Base-by-base conservation (phyloP, 2,797 vertebrate genomes). In the Distichodus sexfasciatus region DNA sequence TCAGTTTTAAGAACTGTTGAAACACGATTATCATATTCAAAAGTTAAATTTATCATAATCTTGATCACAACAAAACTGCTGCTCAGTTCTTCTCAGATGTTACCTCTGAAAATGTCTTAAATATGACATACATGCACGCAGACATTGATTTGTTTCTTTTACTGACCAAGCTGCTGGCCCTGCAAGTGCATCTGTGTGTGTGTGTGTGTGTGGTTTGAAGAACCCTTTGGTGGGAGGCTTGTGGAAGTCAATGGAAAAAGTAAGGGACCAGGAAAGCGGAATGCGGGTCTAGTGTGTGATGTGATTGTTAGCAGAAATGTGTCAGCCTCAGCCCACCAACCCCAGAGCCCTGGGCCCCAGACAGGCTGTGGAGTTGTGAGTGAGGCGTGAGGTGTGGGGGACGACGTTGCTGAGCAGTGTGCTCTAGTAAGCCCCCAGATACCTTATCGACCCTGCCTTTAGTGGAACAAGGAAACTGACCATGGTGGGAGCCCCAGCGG, bases 281-380 rank as follows among this genome's bases (percentile, higher is more conserved):
- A 96, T 95, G 94, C 89, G 87, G 86, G 90, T 92, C 89, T 80
- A 86, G 85, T 92, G 95, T 96, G 96, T 96, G 93, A 98, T 91
- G 92, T 97, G 96, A 98, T 97, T 93, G 92, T 96, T 96, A 90
- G 94, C 96, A 98, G 95, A 94, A 93, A 92, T 87, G 91, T 93
- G 93, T 92, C 89, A 93, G 93, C 91, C 82, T 87, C 80, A 84
- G 83, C 78, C 86, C 83, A 79, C 71, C 84, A 76, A 71, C 77
- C 82, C 80, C 71, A 80, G 74, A 80, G 74, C 66, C 76, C 77
- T 62, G 72, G 81, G 78, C 76, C 83, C 76, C 47, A 66, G 79
- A 79, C 84, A 57, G 68, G 82, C 75, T 78, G 76, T 81, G 76
- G 81, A 85, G 83, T 79, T 80, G 50, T 69, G 77, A 71, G 77